Conservation (phyloP, 2,888 invertebrate species). For the Lycophotia porphyrea region DNA sequence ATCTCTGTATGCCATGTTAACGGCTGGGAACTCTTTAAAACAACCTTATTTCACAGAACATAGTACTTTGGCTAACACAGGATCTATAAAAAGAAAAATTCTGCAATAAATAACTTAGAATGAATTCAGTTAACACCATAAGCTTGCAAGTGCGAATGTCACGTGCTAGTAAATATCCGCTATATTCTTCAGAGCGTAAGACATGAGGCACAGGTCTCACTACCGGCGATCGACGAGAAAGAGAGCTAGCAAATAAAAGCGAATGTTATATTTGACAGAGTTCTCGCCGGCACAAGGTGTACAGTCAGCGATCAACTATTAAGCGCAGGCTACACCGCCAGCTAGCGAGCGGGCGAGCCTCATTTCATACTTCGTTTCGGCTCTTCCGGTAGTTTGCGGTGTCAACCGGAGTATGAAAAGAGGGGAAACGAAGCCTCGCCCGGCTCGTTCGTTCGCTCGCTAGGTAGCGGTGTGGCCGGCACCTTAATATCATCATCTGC, state of each 20-base stretch:
- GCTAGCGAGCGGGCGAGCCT: no score
- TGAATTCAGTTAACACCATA: slow-evolving; percentile 15
- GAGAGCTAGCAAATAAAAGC: not conserved
- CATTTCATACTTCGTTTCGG: no score
- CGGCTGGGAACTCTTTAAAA: not conserved
- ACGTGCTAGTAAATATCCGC: slow-evolving; percentile 29
- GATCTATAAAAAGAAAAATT: not conserved
- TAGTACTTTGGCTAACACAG: not conserved
- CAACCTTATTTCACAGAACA: not conserved
- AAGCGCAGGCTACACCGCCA: no score
- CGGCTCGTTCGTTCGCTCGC: no score
- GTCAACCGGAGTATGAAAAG: no score
- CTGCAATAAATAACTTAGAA: slow-evolving; percentile 17
- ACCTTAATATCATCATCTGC: no score
- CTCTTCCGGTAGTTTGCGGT: no score
- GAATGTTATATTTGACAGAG: not conserved
- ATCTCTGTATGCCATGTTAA: not conserved
- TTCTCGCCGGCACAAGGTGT: not conserved
- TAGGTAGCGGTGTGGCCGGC: no score
- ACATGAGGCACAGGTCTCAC: not conserved
- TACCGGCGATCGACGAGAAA: not conserved
- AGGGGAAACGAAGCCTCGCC: no score
- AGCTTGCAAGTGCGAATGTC: slow-evolving; percentile 17
- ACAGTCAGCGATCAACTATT: not conserved
- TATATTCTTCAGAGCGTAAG: slow-evolving; percentile 19